phyloP scores from a whole-genome alignment of 2,797 vertebrate genomes.

The Orestias chungarensis region DNA sequence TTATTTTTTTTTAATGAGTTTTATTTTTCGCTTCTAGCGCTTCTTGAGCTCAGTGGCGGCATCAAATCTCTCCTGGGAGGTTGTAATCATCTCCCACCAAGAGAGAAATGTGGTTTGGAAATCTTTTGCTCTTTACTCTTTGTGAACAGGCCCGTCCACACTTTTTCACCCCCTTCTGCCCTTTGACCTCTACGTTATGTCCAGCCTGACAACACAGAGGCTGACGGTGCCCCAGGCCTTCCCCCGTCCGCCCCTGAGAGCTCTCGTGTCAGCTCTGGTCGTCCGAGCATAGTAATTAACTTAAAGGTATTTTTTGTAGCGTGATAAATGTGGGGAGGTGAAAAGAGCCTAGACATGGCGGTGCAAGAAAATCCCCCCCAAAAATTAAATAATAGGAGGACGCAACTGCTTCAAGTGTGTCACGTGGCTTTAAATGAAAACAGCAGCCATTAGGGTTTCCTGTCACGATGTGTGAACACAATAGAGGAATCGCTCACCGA shows the following conservation, averaged over 20 bases:
- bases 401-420: slow-evolving; percentile 65
- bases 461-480: slow-evolving; percentile 71
- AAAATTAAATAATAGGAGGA: slow-evolving; percentile 52
- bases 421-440: slow-evolving; percentile 65
- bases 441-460: slow-evolving; percentile 64
- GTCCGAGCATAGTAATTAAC: slow-evolving; percentile 71
- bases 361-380: too few species aligned
- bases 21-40: background rate
- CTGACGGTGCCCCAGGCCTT: slow-evolving; percentile 49
- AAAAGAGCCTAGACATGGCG: slow-evolving; percentile 55
- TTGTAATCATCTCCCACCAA: background rate
- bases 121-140: slow-evolving; percentile 37
- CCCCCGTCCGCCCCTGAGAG: slow-evolving; percentile 64
- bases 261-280: slow-evolving; percentile 77
- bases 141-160: slow-evolving; percentile 31
- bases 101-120: slow-evolving; percentile 9
- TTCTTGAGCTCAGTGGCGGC: background rate
- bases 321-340: slow-evolving; percentile 70
- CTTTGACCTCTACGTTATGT: slow-evolving; percentile 47
- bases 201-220: slow-evolving; percentile 55
- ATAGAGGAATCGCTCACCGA: slow-evolving; percentile 72
- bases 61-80: slow-evolving; percentile 8
- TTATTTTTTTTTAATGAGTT: slow-evolving; percentile 17
- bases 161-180: slow-evolving; percentile 44
- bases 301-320: slow-evolving; percentile 75